Evolutionary conservation across 2,797 vertebrate genomes (phyloP).

Genomic region (Aeoliscus strigatus): DNA sequence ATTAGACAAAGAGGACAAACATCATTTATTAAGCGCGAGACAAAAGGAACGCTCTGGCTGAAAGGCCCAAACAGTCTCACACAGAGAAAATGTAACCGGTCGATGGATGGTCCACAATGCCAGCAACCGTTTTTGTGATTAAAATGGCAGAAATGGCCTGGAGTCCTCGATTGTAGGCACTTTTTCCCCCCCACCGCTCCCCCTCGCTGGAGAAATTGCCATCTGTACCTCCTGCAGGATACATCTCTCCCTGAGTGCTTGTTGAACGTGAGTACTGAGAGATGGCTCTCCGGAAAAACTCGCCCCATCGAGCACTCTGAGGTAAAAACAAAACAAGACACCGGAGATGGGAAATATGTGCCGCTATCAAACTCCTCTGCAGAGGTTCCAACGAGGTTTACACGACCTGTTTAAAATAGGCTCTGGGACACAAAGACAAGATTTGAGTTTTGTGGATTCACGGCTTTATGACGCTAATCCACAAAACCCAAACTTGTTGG

Average conservation of each 20-base stretch:
- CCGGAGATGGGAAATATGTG: background rate
- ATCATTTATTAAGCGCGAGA: slow-evolving; percentile 9
- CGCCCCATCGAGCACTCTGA: slow-evolving; percentile 2
- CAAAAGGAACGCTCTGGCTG: background rate
- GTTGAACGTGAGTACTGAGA: slow-evolving; percentile 7
- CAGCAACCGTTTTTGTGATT: too few relatives aligned
- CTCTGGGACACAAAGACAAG: too few relatives aligned
- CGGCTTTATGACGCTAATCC: too few relatives aligned
- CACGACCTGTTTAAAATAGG: too few relatives aligned
- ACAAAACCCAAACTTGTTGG: too few relatives aligned
- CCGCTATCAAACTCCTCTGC: slow-evolving; percentile 2
- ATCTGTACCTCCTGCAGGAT: slow-evolving; percentile 24
- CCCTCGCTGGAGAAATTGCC: slow-evolving; percentile 33
- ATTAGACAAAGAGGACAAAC: slow-evolving; percentile 13
- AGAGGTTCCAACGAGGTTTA: too few relatives aligned
- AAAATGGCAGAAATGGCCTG: too few relatives aligned
- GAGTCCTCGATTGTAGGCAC: slow-evolving; percentile 16
- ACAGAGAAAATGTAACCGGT: background rate
- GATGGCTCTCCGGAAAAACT: slow-evolving; percentile 1
- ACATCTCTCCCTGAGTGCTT: slow-evolving; percentile 30
- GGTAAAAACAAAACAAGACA: slow-evolving; percentile 1
- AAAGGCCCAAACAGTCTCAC: background rate
- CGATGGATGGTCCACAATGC: background rate
- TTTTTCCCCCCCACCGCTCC: slow-evolving; percentile 28
- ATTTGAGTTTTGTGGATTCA: too few relatives aligned